A percentile compares a stretch with the other conserved stretches of the same genome.
Conservation (phyloP, 1,140 invertebrate genomes). For the Tetragnatha versicolor region DNA sequence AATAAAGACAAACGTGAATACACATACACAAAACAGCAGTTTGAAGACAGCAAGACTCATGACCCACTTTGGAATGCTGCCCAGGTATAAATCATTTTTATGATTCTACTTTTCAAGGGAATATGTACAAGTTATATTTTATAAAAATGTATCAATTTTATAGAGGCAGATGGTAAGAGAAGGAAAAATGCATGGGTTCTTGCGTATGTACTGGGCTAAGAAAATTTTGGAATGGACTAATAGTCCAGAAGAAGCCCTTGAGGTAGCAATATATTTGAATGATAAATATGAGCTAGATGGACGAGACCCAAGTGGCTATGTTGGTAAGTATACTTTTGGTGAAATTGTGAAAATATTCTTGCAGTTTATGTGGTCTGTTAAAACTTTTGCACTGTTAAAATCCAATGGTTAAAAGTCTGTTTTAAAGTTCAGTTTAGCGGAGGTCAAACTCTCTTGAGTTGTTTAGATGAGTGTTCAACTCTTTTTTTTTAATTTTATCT, state of each 20-base stretch:
- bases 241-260: constrained; percentile 79
- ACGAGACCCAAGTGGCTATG: constrained; percentile 88
- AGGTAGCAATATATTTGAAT: constrained; percentile 81
- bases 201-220: constrained; percentile 96
- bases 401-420: too few species aligned
- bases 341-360: background rate
- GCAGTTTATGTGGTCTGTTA: too few species aligned
- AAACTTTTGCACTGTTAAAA: too few species aligned
- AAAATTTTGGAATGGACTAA: constrained; percentile 88
- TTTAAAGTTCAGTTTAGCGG: too few species aligned
- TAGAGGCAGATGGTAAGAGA: constrained; percentile 70
- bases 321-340: constrained; percentile 67
- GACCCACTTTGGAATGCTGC: constrained; percentile 93
- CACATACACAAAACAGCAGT: constrained; percentile 75
- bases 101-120: background rate
- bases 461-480: too few species aligned
- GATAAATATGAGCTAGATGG: constrained; percentile 89
- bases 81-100: constrained; percentile 64
- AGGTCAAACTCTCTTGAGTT: too few species aligned
- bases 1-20: constrained; percentile 79
- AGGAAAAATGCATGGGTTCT: constrained; percentile 91
- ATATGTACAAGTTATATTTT: too few species aligned
- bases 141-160: too few species aligned
- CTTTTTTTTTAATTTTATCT: too few species aligned
- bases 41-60: constrained; percentile 78